Evolutionary conservation across 2,888 invertebrate species (phyloP), one percentile per base, ranked within the genome.

Genomic region (Cheilosia grossa): DNA sequence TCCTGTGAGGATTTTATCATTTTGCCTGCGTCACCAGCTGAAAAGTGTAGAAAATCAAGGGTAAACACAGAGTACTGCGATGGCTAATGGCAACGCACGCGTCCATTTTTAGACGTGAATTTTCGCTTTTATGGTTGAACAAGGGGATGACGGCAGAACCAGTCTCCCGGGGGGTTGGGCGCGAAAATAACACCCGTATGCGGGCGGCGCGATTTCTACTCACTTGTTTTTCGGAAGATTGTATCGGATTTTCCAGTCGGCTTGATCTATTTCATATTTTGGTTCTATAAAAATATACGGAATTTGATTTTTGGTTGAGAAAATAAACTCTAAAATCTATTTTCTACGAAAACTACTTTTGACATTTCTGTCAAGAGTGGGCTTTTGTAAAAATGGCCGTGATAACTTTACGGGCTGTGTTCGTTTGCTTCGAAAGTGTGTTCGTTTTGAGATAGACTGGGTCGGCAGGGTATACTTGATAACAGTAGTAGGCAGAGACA

Each of bases 1-100:
- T 91, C 91, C 89, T 91, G 91, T 88, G 89, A 90, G 88, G 91
- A 91, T 89, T 91, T 91, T 88, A 91, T 88, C 91, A 91, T 91
- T 88, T 87, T 79, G 86, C 66, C 82, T 81, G 72, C 82, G 86
- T 82, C 86, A 86, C 82, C 80, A 86, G 63, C 86, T 86, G 73
- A 86, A 86, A 82, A 53, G 53, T 82, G 58, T 54, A 66, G 24
- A 81, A 81, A 75, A 81, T 82, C 72, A 69, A 86, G 74, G 85
- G 73, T 80, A 82, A 86, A 69, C 77, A 73, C 19, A 51, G 24
- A 54, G 40, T 59, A 58, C 37, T 19, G 30, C 37, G 61, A 61
- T 70, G 69, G 74, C 74, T 70, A 70, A 49, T 74, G 74, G 83
- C 83, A 80, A 83, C 83, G 83, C 83, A 83, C 83, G 83, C 83